Base-by-base conservation (phyloP, 1,140 invertebrate species). In the Heliothis virescens region DNA sequence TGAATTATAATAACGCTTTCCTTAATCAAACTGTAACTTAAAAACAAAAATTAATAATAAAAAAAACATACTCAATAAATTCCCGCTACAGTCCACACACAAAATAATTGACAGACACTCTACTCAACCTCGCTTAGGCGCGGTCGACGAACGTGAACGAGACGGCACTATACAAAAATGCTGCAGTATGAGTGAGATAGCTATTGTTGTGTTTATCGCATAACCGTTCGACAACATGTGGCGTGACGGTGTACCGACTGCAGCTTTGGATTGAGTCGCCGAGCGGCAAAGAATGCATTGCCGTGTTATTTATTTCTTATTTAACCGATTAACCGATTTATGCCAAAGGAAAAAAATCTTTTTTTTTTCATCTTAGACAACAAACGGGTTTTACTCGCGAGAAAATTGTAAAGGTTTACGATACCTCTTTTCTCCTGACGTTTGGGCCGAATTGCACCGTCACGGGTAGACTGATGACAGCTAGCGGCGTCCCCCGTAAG, bases 161-260 rank as follows among this genome's bases (percentile, higher is more conserved):
- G 29, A 60, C 29, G 26, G 41, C 12, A 52, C 0, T 41, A 62
- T 73, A 50, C 3, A 26, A 12, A 50, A 52, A 29, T 26, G 1
- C 11, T 3, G 0, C 3, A 48, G 55, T 62, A 21, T 9, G 57
- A 75, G 47, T 16, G 73, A 62, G 73, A 62, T 11, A n/a, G n/a
- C 13, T 75, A 60, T 34, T 18, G 13, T 29, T 29, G 57, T 15
- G 16, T 48, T 18, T 18, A 47, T 62, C 18, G 57, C 57, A 11
- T 21, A 60, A 21, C 18, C 63, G 18, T 41, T 4, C 48, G 57
- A 59, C 55, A 75, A 48, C 73, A 47, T 73, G 71, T 73, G 34
- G 41, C 53, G 29, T 13, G 29, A n/a, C n/a, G 71, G 52, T 57
- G 12, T 41, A 21, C 41, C 21, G 34, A 60, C 29, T 57, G 11